phyloP scores from a whole-genome alignment of 1,140 invertebrate species.

The Drosophila watanabei region DNA sequence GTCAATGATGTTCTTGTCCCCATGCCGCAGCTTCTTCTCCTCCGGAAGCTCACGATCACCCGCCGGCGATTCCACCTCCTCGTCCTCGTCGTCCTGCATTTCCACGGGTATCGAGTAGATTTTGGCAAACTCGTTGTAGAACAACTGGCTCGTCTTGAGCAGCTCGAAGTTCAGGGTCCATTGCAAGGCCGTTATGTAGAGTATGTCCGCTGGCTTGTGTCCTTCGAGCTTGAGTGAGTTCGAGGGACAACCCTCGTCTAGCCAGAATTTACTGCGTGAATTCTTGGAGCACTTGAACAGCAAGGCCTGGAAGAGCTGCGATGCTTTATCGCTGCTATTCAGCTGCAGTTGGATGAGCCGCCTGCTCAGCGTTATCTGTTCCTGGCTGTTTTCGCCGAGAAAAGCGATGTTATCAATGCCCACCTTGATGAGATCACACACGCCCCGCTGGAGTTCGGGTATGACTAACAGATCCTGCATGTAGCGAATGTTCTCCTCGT shows the following conservation, averaged over 20 bases:
- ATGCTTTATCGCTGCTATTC: constrained; percentile 72
- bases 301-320: constrained; percentile 65
- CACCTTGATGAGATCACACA: constrained; percentile 84
- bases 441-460: constrained; percentile 69
- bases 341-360: constrained; percentile 77
- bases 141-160: constrained; percentile 76
- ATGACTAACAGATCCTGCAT: constrained; percentile 74
- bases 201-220: constrained; percentile 70
- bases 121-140: constrained; percentile 81
- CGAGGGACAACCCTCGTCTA: constrained; percentile 41
- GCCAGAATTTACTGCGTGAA: constrained; percentile 60
- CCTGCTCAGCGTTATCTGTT: constrained; percentile 65
- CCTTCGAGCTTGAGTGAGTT: constrained; percentile 33
- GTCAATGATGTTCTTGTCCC: constrained; percentile 78
- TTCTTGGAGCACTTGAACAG: constrained; percentile 48
- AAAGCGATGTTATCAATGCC: constrained; percentile 83
- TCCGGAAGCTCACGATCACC: constrained; percentile 4
- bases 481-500: constrained; percentile 79
- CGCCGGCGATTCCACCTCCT: constrained; percentile 18
- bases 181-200: constrained; percentile 75
- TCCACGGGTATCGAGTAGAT: constrained; percentile 81
- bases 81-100: constrained; percentile 58
- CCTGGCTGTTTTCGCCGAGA: constrained; percentile 74
- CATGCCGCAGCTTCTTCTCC: constrained; percentile 63
- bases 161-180: constrained; percentile 82